Base-by-base conservation (phyloP, 1,140 invertebrate species). In the Trichoplusia ni region DNA sequence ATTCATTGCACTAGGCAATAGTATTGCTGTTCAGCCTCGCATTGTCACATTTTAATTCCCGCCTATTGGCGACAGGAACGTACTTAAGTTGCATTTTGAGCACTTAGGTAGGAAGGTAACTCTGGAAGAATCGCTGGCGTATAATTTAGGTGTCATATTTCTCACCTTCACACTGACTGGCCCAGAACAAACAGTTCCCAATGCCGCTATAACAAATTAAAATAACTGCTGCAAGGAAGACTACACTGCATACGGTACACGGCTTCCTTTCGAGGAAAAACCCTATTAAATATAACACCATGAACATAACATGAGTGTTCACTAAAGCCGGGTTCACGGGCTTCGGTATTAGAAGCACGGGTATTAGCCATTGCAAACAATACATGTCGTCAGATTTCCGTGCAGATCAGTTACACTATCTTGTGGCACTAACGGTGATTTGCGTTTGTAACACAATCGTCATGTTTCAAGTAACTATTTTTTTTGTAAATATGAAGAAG, bases 321-420 rank as follows among this genome's bases (percentile, higher is more conserved):
- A 99, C 92, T 16, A 99, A 91, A 27, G 97, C 97, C 75, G 98
- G 97, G 91, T 99, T 99, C 33, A 97, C 93, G 33, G 98, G 98
- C 91, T 99, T 99, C 65, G 98, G 98, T 88, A 99, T 98, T 44
- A 99, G 92, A 58, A 99, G 92, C 47, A 99, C 98, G 47, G 98
- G 98, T 74, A 99, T 97, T 73, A 99, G 91, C 96, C 98, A 99
- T 93, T 99, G 98, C 79, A 99, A 93, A 92, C 98, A 99, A 93
- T 99, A 99, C 98, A 99, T 99, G 64, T 82, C 76, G 82, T 31
- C 64, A 59, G 33, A 51, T 44, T 35, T 78, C 35, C 35, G 61
- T 35, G 38, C 58, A 8, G 46, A 31, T 33, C 27, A 33, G 19
- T 27, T 23, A 53, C 11, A 66, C 58, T 72, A 75, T 51, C 58